phyloP scores from a whole-genome alignment of 1,140 invertebrate genomes.

The Caenorhabditis inopinata region DNA sequence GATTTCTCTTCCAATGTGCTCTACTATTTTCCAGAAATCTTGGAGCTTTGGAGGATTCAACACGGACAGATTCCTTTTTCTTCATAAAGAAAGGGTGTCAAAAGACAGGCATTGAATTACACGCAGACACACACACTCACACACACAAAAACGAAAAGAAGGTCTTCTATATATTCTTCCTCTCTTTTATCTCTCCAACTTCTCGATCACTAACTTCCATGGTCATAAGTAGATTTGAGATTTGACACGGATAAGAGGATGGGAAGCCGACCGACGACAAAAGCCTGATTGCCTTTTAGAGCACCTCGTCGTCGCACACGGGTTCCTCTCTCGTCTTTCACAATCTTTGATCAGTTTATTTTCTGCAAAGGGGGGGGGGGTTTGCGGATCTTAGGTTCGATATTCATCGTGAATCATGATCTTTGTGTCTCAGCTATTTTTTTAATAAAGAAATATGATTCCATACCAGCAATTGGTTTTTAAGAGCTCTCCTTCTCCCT shows the following conservation, averaged over 20 bases:
- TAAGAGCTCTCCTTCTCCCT: too few relatives aligned
- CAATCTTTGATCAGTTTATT: background rate
- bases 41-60: background rate
- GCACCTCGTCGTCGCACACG: background rate
- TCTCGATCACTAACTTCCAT: background rate
- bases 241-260: background rate
- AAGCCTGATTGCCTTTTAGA: background rate
- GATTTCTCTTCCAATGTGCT: background rate
- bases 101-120: constrained; percentile 7
- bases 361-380: background rate
- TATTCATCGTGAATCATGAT: too few relatives aligned
- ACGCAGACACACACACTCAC: too few relatives aligned
- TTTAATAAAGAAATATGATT: too few relatives aligned
- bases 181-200: background rate
- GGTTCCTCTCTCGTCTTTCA: background rate
- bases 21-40: background rate
- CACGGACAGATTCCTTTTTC: background rate
- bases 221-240: constrained; percentile 1
- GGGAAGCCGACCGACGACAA: background rate
- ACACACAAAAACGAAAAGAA: background rate
- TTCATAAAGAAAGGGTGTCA: background rate
- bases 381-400: too few relatives aligned
- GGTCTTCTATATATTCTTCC: background rate
- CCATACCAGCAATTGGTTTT: too few relatives aligned
- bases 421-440: too few relatives aligned